phyloP scores from a whole-genome alignment of 2,888 invertebrate species.

The Pardosa pseudoannulata region DNA sequence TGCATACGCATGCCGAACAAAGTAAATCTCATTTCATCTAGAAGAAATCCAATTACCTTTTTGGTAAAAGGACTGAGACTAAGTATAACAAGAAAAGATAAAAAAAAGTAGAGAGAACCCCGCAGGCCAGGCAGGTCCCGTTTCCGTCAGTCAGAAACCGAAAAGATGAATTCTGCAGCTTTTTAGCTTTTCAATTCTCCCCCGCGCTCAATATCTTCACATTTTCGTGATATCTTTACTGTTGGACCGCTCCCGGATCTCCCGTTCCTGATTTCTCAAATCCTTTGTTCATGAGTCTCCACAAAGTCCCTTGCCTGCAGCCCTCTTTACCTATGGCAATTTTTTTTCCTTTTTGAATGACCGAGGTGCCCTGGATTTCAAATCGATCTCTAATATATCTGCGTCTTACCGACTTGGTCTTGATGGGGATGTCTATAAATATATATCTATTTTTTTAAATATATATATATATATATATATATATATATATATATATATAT shows the following conservation, averaged over 20 bases:
- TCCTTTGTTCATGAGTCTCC: constrained; percentile 55
- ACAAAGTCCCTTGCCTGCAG: not conserved
- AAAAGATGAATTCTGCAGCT: constrained; percentile 49
- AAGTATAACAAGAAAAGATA: constrained; percentile 31
- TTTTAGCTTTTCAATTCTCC: constrained; percentile 37
- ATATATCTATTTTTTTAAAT: too few relatives aligned
- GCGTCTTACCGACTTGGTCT: too few relatives aligned
- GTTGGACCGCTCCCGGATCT: constrained; percentile 20
- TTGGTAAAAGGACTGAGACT: constrained; percentile 18
- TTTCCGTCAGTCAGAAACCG: constrained; percentile 48
- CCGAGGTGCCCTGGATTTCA: constrained; percentile 1
- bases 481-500: too few relatives aligned
- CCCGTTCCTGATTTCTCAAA: constrained; percentile 45
- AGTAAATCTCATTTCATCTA: constrained; percentile 53
- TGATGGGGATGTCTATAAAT: too few relatives aligned
- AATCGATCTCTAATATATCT: too few relatives aligned
- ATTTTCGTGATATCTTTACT: constrained; percentile 42
- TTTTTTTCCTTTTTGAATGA: constrained; percentile 15
- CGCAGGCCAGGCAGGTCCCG: constrained; percentile 31
- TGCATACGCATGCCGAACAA: constrained; percentile 25
- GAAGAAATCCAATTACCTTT: constrained; percentile 45
- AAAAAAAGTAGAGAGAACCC: constrained; percentile 32
- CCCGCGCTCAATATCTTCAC: constrained; percentile 47
- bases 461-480: too few relatives aligned
- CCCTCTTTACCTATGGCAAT: constrained; percentile 31